Evolutionary conservation across 2,797 vertebrate species (phyloP), one percentile per base, ranked within the genome.

Genomic region (Neosalanx taihuensis): DNA sequence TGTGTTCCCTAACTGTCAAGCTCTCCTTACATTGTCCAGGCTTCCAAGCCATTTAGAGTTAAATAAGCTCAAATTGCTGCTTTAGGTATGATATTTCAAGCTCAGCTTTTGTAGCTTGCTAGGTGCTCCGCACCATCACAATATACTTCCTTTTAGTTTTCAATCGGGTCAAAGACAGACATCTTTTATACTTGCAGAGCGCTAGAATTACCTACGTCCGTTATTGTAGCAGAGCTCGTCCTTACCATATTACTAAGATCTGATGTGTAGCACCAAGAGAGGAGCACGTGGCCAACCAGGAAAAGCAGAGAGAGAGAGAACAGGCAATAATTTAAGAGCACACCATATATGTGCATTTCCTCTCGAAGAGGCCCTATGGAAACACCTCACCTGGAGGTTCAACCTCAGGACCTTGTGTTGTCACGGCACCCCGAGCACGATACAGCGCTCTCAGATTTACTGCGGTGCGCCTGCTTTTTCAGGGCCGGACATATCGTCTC

Each of bases 261-360:
- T 69, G 75, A 84, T 72, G 56, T 67, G 82, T 72, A 75, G 81
- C 69, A 77, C 57, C 71, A 70, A 81, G 82, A 78, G 72, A 53
- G 74, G 74, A 85, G 81, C 71, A 80, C 75, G 80, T 65, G 74
- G 79, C 73, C 77, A 70, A 76, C 78, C 79, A 76, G 85, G 78
- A 78, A 87, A 88, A 89, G 77, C 51, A 3, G 12, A 75, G 41
- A 46, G 41, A 46, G 41, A 46, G 7, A 13, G 68, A 84, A 76
- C 67, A 56, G 66, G 85, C 85, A 88, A 83, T 92, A 89, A 92
- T 89, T 89, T 87, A 91, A 89, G 89, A 89, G 62, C 78, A 69
- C 76, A 70, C 92, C 92, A 91, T 93, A 92, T 92, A 92, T 91
- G 92, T 84, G 85, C 90, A 89, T 89, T 88, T 90, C 88, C 89